Evolutionary conservation across 1,140 invertebrate species (phyloP), one percentile per base, ranked within the genome.

Genomic region (Lanistes nyassanus): DNA sequence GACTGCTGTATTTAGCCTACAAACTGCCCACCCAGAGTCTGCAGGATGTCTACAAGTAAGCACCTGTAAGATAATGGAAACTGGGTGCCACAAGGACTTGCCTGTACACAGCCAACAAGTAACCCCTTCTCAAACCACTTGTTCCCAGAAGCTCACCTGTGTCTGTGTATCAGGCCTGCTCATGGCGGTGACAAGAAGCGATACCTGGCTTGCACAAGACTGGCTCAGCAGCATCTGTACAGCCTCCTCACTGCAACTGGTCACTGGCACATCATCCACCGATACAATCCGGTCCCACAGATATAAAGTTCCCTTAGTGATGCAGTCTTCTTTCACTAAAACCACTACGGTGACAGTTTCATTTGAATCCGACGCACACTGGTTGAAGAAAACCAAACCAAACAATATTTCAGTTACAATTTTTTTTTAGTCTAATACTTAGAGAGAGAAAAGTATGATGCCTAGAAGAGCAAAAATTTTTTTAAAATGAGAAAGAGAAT

Each of bases 341-440:
- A 72, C 55, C 21, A 72, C 37, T n/a, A 72, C 55, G 19, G 70
- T 72, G 34, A 60, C 55, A 5, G 70, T 72, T 56, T 60, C 37
- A n/a, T 67, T 21, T 13, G 23, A n/a, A n/a, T n/a, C n/a, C n/a
- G n/a, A 3, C 1, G 36, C 65, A 42, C 37, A 42, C 65, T 67
- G 34, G 42, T 13, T 13, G 19, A 13, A 47, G 9, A 47, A 47
- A 47, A 47, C 2, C 5, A 3, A 42, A 67, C 21, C 26, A 36
- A 9, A 31, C 62, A 36, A 64, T 67, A 39, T 7, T n/a, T 34
- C 23, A 37, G 16, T 60, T 60, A 26, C 31, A 60, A 60, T 60
- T 16, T 60, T 60, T 16, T 60, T 55, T 55, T 55, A 13, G n/a
- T 9, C n/a, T 26, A 31, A 60, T 31, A 3, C 1, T 9, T 3